Evolutionary conservation across 2,888 invertebrate genomes (phyloP), one percentile per base, ranked within the genome.

Genomic region (Zygogramma bicolorata): DNA sequence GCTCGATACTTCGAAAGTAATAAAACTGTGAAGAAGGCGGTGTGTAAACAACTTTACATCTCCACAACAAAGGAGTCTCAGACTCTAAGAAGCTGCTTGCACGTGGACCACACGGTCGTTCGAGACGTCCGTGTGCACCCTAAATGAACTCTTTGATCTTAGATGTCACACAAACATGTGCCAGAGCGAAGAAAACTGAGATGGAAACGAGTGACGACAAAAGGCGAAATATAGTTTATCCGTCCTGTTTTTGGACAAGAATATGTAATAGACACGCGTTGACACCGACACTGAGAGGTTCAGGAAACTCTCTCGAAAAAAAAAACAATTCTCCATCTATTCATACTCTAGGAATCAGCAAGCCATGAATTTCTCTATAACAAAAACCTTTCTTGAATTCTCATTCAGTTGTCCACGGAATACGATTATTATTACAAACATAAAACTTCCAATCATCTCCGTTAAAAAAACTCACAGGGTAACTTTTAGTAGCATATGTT

Each of bases 51-150:
- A 74, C 74, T 75, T 74, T 70, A 77, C 70, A 46, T 73, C 69
- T 57, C 49, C 57, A 29, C 67, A 75, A 77, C 75, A 78, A 78
- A 76, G 78, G 59, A 60, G 66, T 70, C 70, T 62, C 59, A 68
- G 78, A 69, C 57, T 68, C 75, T 42, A 65, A 61, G 78, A 80
- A 75, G 80, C 80, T 82, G 82, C 66, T 73, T 73, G 71, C 82
- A 82, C 82, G 80, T 82, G 82, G 82, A 80, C 81, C 81, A 80
- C 80, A 79, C 81, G 74, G 79, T 71, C 53, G 68, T 62, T 66
- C 42, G 40, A 46, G 68, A 63, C 63, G 42, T 69, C 70, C 65
- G 57, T 65, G 29, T 68, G 38, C 49, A 40, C 66, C 65, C 75
- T 74, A 68, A 77, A 77, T 74, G 74, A 74, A 69, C 59, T 70